These are phyloP conservation scores for Drosophila melanosoma DNA, from an alignment of 2,888 invertebrate genomes.

Conservation along the genomic window DNA sequence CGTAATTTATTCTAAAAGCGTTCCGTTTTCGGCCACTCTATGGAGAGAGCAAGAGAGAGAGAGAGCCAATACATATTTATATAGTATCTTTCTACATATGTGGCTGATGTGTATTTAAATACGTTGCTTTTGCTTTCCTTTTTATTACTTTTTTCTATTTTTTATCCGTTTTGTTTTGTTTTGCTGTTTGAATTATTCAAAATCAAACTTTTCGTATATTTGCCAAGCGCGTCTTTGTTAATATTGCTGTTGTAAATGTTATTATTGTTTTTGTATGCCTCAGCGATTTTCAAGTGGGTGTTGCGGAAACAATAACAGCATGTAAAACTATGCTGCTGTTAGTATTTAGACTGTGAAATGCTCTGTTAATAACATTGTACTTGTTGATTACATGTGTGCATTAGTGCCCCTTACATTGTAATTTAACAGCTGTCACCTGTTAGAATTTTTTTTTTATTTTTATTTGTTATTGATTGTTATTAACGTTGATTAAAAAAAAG, in stretches of 20 bases:
- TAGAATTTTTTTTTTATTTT: too few species aligned
- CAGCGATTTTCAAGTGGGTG: slow-evolving; percentile 75
- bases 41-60: slow-evolving; percentile 51
- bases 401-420: not conserved
- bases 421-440: not conserved
- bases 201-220: slow-evolving; percentile 76
- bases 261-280: slow-evolving; percentile 64
- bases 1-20: slow-evolving; percentile 81
- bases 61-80: slow-evolving; percentile 48
- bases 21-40: slow-evolving; percentile 76
- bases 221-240: slow-evolving; percentile 34
- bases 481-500: not conserved
- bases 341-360: not conserved
- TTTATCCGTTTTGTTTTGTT: slow-evolving; percentile 41
- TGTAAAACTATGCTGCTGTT: not conserved
- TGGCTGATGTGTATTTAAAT: slow-evolving; percentile 45
- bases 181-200: slow-evolving; percentile 75
- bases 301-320: slow-evolving; percentile 38
- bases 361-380: slow-evolving; percentile 5
- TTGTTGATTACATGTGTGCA: not conserved
- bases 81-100: slow-evolving; percentile 13
- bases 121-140: slow-evolving; percentile 33
- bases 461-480: not conserved
- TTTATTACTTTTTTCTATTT: slow-evolving; percentile 11
- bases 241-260: slow-evolving; percentile 37